Base-by-base conservation (phyloP, 2,797 vertebrate species). In the Artibeus lituratus region DNA sequence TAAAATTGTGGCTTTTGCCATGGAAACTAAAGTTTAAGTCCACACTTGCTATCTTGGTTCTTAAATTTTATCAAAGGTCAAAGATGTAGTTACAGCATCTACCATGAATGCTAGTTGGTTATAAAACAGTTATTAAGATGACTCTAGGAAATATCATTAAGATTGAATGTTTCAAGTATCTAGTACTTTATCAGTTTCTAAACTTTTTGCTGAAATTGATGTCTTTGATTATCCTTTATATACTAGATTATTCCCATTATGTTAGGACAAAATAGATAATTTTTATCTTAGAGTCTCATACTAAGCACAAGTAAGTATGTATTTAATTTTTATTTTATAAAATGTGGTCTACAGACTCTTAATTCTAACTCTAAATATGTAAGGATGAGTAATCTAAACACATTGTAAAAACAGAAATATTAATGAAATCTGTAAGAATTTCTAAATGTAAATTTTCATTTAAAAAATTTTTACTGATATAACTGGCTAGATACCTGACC, bases 1-100 rank as follows among this genome's bases (percentile, higher is more conserved):
- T 87, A 67, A 80, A 81, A 82, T 21, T 18, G 1, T 73, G 21
- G 39, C 35, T 81, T 86, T 94, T 72, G 14, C 44, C 42, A 70
- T 57, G 51, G 57, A 93, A 67, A 37, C 16, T 12, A 84, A 91
- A 92, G 9, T 76, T 62, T 37, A 81, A 10, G 16, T 70, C 18
- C 19, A 69, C 10, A 81, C 57, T 87, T 87, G 16, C 32, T 47
- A 57, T 80, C 53, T 82, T 69, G 10, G 22, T 87, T 91, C 24
- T 82, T 91, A 93, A 85, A 88, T 78, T 94, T 88, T 72, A 62
- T 76, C 76, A 88, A 88, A 91, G 84, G 47, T 65, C 39, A 93
- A 88, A 87, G 24, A 35, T 65, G 42, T 91, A 24, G 35, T 80
- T 80, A 84, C 5, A 80, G 42, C 44, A 78, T 85, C 29, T 59